A percentile compares a stretch with the other conserved stretches of the same genome.
These are phyloP conservation scores for Drosophila asahinai DNA, from an alignment of 1,140 invertebrate species.

Conservation along the genomic window DNA sequence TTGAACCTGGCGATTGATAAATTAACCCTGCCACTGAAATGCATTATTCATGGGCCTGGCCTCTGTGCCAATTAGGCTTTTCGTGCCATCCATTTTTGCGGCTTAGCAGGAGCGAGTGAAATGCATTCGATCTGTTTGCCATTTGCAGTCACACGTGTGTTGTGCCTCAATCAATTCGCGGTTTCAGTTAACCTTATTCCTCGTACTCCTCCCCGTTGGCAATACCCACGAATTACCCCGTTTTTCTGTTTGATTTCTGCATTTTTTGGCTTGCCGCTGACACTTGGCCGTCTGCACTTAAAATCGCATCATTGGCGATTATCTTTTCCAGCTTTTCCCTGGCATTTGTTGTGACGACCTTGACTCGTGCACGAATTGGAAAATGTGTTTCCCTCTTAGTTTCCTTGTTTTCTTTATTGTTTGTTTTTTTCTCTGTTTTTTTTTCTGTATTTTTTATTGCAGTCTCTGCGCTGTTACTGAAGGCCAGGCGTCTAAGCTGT, in stretches of 20 bases:
- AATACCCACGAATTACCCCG: neutral
- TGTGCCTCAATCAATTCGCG: conserved; percentile 22
- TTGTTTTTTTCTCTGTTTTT: neutral
- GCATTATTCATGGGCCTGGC: neutral
- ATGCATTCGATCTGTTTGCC: conserved; percentile 17
- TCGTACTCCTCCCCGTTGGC: neutral
- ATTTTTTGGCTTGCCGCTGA: conserved; percentile 22
- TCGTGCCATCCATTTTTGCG: neutral
- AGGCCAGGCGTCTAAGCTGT: conserved; percentile 49
- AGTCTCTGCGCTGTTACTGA: conserved; percentile 16
- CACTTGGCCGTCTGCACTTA: conserved; percentile 48
- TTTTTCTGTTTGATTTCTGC: neutral
- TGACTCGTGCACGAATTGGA: conserved; percentile 51
- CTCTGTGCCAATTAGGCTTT: neutral
- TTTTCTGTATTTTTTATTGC: neutral
- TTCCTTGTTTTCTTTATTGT: conserved; percentile 9
- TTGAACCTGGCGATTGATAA: neutral
- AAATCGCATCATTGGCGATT: conserved; percentile 55
- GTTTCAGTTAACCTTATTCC: neutral
- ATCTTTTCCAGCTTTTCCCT: conserved; percentile 34
- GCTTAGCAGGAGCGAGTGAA: neutral
- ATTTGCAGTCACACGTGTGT: conserved; percentile 20
- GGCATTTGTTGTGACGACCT: conserved; percentile 43
- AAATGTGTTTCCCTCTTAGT: conserved; percentile 33
- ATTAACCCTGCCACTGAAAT: conserved; percentile 1